A percentile compares a stretch with the other conserved stretches of the same genome.
Conservation (phyloP, 2,888 invertebrate genomes). For the Sesia bembeciformis region DNA sequence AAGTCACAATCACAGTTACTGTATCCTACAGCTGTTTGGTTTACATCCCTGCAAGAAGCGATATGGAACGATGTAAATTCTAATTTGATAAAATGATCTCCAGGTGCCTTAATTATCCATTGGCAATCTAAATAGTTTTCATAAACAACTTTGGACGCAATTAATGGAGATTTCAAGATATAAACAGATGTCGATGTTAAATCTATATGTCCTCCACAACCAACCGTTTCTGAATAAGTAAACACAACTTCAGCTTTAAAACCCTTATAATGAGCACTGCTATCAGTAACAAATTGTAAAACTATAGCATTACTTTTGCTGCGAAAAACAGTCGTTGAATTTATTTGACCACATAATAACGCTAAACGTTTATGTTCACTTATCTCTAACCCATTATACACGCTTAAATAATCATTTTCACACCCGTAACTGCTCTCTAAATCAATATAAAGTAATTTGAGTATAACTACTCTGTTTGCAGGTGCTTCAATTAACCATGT, state of each 20-base stretch:
- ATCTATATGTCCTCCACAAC: constrained; percentile 87
- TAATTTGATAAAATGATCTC: constrained; percentile 76
- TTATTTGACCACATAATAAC: constrained; percentile 79
- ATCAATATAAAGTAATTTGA: too few species aligned
- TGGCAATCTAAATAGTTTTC: too few species aligned
- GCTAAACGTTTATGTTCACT: too few species aligned
- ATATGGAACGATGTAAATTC: constrained; percentile 71
- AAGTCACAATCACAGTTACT: constrained; percentile 81
- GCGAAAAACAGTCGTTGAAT: constrained; percentile 67
- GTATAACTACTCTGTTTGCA: constrained; percentile 72
- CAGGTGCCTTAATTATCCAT: constrained; percentile 76
- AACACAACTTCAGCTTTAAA: constrained; percentile 78
- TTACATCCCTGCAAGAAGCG: constrained; percentile 49
- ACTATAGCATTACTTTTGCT: constrained; percentile 75
- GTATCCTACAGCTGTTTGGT: constrained; percentile 46
- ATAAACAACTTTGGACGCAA: too few species aligned
- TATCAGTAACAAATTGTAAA: constrained; percentile 65
- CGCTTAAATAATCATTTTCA: too few species aligned
- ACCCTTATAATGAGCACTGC: constrained; percentile 53
- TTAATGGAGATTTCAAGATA: too few species aligned
- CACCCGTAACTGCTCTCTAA: too few species aligned
- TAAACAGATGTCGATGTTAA: too few species aligned
- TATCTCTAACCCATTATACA: too few species aligned
- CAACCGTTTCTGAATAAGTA: constrained; percentile 62
- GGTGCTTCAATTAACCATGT: constrained; percentile 86